A percentile compares a stretch with the other conserved stretches of the same genome.
Conservation (phyloP, 2,888 invertebrate genomes). For the Orchesellides sinensis region DNA sequence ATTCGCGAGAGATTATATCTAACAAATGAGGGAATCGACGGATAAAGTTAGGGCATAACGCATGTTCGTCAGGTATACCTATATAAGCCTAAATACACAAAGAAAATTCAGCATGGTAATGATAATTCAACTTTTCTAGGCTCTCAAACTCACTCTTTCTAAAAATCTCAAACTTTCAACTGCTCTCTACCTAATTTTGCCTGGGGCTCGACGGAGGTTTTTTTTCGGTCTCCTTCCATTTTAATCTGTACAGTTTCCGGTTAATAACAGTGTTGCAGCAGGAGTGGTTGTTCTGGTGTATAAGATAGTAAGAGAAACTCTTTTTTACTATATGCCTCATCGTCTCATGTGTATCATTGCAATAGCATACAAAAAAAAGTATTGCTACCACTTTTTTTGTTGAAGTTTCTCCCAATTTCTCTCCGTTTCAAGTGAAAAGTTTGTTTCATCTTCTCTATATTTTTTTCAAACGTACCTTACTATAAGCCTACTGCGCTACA, state of each 20-base stretch:
- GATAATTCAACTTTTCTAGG: conserved; percentile 15
- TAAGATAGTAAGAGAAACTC: too few relatives aligned
- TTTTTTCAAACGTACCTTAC: not conserved
- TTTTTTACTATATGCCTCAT: too few relatives aligned
- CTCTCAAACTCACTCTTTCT: not conserved
- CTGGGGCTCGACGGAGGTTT: not conserved
- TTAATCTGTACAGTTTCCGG: conserved; percentile 13
- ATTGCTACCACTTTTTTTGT: conserved; percentile 1
- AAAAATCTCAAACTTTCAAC: conserved; percentile 22
- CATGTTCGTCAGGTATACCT: too few relatives aligned
- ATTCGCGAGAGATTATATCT: conserved; percentile 47
- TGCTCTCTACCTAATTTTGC: conserved; percentile 20
- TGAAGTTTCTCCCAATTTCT: conserved; percentile 25
- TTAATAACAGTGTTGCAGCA: not conserved
- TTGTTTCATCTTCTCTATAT: not conserved
- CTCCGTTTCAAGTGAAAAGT: conserved; percentile 35
- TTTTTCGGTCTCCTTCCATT: conserved; percentile 3
- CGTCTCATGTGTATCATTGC: not conserved
- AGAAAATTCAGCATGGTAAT: conserved; percentile 4
- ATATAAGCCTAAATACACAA: too few relatives aligned
- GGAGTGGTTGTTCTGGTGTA: too few relatives aligned
- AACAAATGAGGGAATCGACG: not conserved
- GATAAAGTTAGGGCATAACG: not conserved
- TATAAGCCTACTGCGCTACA: too few relatives aligned
- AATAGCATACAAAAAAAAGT: not conserved